Conservation (phyloP, 2,797 vertebrate species). For the Petrocephalus sullivani region DNA sequence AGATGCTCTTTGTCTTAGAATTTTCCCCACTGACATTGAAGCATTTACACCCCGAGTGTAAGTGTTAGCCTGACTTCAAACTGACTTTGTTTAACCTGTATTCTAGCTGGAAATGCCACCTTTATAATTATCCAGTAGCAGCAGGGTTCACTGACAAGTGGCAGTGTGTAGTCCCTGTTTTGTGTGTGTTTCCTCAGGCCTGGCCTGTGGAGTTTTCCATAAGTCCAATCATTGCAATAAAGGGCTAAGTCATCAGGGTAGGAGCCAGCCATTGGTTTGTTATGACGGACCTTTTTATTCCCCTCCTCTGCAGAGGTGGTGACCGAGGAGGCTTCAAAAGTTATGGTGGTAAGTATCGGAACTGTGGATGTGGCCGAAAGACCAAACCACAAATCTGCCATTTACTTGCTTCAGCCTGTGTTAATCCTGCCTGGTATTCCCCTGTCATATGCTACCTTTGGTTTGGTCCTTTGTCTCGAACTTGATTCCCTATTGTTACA, state of each 20-base stretch:
- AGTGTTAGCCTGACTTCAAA: conserved; percentile 72
- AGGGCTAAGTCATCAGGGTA: conserved; percentile 66
- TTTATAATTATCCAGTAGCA: not conserved
- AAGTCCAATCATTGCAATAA: conserved; percentile 59
- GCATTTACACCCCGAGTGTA: not conserved
- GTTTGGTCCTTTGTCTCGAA: conserved; percentile 21
- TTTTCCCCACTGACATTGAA: not conserved
- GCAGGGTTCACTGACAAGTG: not conserved
- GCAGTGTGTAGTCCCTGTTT: not conserved
- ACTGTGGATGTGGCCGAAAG: conserved; percentile 38
- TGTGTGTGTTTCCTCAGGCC: not conserved
- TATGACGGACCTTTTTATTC: conserved; percentile 98
- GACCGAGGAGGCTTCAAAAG: conserved; percentile 99
- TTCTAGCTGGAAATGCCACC: not conserved
- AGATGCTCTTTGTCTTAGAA: not conserved
- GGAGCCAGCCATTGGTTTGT: conserved; percentile 82
- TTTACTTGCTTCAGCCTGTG: conserved; percentile 62
- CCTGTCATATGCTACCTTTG: conserved; percentile 54
- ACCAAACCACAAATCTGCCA: conserved; percentile 70
- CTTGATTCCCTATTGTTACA: conserved; percentile 54
- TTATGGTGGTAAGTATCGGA: conserved; percentile 99
- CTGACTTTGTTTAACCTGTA: not conserved
- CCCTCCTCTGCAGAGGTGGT: conserved; percentile 99
- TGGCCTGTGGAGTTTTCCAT: not conserved
- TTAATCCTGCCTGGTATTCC: conserved; percentile 48